Percentiles rank a stretch among this genome's conserved stretches.
These are phyloP conservation scores for Belgica antarctica DNA, from an alignment of 2,888 invertebrate genomes.

Conservation along the genomic window DNA sequence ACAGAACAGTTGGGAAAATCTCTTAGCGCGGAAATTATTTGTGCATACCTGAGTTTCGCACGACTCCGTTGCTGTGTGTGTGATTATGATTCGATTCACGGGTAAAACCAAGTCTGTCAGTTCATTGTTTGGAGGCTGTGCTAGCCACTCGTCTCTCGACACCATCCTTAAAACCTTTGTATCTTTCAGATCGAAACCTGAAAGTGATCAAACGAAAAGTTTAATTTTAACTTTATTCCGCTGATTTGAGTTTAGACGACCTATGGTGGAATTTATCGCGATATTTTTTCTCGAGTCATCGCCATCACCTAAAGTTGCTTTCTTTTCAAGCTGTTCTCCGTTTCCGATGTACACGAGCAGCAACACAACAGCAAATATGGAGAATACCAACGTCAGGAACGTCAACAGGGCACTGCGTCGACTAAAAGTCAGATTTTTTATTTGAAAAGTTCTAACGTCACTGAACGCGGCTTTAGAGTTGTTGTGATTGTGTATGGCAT, in stretches of 20 bases:
- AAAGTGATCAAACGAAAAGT: neutral
- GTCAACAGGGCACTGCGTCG: neutral
- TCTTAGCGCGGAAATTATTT: neutral
- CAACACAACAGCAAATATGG: neutral
- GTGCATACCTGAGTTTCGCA: conserved; percentile 58
- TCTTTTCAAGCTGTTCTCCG: neutral
- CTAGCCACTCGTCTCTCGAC: conserved; percentile 64
- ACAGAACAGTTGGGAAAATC: neutral
- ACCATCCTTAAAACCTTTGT: conserved; percentile 58
- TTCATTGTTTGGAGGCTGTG: conserved; percentile 59
- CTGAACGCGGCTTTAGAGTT: conserved; percentile 1
- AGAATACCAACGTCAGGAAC: neutral
- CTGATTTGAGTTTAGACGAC: conserved; percentile 45
- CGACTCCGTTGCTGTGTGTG: conserved; percentile 64
- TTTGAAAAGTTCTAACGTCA: neutral
- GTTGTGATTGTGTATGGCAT: no score
- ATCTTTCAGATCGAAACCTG: conserved; percentile 46
- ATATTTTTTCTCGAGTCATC: conserved; percentile 55
- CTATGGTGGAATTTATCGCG: conserved; percentile 56
- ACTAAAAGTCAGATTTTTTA: neutral
- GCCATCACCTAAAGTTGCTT: conserved; percentile 49
- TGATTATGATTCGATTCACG: conserved; percentile 61
- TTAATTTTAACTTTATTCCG: neutral
- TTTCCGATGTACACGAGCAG: neutral
- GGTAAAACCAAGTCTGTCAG: conserved; percentile 57